A percentile compares a stretch with the other conserved stretches of the same genome.
Conservation (phyloP, 2,888 invertebrate species). For the Patella pellucida region DNA sequence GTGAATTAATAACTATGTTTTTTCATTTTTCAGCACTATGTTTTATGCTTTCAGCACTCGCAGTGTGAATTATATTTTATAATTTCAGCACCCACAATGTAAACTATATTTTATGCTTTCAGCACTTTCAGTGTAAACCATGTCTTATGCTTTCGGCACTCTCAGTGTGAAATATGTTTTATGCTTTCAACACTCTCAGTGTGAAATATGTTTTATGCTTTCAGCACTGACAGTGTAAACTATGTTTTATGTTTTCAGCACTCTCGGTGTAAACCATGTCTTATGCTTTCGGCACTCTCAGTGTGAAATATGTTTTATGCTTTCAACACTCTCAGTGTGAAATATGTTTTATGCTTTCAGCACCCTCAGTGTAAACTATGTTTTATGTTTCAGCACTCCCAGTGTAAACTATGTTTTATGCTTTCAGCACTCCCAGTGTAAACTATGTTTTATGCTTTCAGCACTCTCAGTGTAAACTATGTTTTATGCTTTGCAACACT, state of each 20-base stretch:
- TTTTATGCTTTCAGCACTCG: slow-evolving; percentile 76
- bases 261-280: slow-evolving; percentile 79
- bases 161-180: slow-evolving; percentile 78
- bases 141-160: slow-evolving; percentile 77
- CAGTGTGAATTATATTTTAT: background rate
- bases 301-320: background rate
- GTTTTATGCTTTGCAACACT: background rate
- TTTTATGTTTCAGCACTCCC: background rate
- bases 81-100: background rate
- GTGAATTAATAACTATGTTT: slow-evolving; percentile 78
- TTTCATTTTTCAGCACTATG: too few species aligned
- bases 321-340: too few species aligned
- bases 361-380: background rate
- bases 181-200: slow-evolving; percentile 74
- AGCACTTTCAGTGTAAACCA: slow-evolving; percentile 79
- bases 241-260: slow-evolving; percentile 70
- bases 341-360: background rate
- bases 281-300: slow-evolving; percentile 75
- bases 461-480: slow-evolving; percentile 54
- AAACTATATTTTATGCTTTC: slow-evolving; percentile 41
- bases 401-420: slow-evolving; percentile 75
- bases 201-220: background rate
- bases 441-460: slow-evolving; percentile 80
- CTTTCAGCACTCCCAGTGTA: slow-evolving; percentile 78
- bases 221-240: background rate